phyloP scores from a whole-genome alignment of 2,797 vertebrate genomes.

The Micrastur ruficollis region DNA sequence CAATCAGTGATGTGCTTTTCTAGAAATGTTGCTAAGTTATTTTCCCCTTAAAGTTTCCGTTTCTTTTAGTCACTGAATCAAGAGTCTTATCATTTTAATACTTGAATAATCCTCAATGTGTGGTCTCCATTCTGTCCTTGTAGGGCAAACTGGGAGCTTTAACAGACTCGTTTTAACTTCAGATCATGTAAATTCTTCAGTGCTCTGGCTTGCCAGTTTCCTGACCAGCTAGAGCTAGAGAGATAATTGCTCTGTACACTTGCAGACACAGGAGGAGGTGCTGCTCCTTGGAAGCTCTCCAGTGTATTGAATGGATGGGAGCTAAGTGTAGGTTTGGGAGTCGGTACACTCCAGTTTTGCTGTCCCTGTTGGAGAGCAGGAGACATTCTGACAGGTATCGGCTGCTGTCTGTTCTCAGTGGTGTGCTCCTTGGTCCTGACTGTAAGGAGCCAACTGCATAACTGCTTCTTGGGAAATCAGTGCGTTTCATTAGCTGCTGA shows the following conservation, averaged over 20 bases:
- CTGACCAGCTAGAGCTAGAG: neutral
- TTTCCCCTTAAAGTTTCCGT: neutral
- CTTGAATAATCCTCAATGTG: neutral
- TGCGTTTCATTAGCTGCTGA: neutral
- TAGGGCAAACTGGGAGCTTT: neutral
- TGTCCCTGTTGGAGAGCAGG: neutral
- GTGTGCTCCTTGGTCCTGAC: neutral
- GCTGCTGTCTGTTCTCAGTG: neutral
- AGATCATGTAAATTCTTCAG: neutral
- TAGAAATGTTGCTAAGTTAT: neutral
- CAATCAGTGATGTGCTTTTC: neutral
- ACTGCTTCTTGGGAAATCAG: neutral
- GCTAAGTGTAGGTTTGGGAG: neutral
- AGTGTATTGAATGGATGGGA: neutral
- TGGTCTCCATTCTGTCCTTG: neutral
- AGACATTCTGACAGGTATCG: neutral
- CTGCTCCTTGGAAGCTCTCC: neutral
- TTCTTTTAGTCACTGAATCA: neutral
- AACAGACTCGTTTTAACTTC: neutral
- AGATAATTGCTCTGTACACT: neutral
- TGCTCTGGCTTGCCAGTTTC: neutral
- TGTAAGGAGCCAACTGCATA: neutral
- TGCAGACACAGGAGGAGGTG: neutral
- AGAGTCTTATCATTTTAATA: neutral
- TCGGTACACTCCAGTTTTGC: neutral